Evolutionary conservation across 2,888 invertebrate genomes (phyloP).

Genomic region (Asteroscopus sphinx): DNA sequence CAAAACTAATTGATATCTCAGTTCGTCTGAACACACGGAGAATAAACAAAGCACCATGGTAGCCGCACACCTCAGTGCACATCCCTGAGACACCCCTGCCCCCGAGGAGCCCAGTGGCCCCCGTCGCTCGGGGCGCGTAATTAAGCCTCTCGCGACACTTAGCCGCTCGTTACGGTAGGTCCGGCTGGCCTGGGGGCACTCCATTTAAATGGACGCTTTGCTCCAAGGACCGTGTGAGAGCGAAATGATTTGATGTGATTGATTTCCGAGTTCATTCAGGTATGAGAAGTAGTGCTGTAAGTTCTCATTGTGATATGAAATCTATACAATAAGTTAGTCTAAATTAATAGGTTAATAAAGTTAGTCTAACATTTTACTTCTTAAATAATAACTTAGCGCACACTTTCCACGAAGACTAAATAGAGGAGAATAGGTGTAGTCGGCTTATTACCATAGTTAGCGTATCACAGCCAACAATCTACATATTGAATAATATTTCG

Average conservation of each 20-base stretch:
- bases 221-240: conserved; percentile 7
- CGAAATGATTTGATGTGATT: conserved; percentile 18
- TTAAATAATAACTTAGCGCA: background rate
- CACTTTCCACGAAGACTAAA: conserved; percentile 1
- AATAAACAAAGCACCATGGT: conserved; percentile 28
- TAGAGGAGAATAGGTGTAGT: conserved; percentile 5
- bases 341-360: no score
- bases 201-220: conserved; percentile 30
- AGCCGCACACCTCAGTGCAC: conserved; percentile 26
- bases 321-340: no score
- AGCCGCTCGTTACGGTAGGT: conserved; percentile 77
- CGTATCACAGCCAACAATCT: conserved; percentile 39
- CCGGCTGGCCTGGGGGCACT: conserved; percentile 57
- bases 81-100: conserved; percentile 13
- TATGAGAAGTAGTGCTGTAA: background rate
- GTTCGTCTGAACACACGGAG: conserved; percentile 9
- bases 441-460: conserved; percentile 31
- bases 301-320: no score
- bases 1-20: conserved; percentile 13
- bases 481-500: conserved; percentile 38
- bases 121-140: conserved; percentile 59
- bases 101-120: background rate
- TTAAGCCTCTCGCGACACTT: conserved; percentile 77
- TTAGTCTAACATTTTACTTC: no score
- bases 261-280: conserved; percentile 24